A percentile compares a stretch with the other conserved stretches of the same genome.
Evolutionary conservation across 2,797 vertebrate genomes (phyloP).

Genomic region (Arnoldichthys spilopterus): DNA sequence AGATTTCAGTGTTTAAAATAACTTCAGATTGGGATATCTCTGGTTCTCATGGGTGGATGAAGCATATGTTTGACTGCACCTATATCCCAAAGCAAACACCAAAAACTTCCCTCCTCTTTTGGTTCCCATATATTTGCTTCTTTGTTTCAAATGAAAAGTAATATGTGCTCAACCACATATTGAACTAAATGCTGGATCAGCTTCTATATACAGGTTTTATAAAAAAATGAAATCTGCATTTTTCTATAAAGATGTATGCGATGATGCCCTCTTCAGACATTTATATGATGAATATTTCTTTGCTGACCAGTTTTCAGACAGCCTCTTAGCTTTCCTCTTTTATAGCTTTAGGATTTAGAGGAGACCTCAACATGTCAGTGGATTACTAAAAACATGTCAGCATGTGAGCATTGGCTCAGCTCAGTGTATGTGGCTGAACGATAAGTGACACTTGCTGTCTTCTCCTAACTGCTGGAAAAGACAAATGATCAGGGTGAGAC

Average conservation of each 20-base stretch:
- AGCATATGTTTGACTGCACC: neutral
- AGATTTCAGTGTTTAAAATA: neutral
- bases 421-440: conserved; percentile 41
- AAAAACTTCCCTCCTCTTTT: no score
- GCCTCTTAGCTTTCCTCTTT: conserved; percentile 9
- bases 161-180: no score
- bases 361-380: conserved; percentile 24
- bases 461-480: conserved; percentile 20
- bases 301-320: neutral
- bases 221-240: neutral
- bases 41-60: neutral
- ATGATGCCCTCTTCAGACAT: neutral
- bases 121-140: neutral
- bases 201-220: neutral
- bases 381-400: conserved; percentile 55
- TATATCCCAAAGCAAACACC: neutral
- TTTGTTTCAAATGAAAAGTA: neutral
- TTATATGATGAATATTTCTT: neutral
- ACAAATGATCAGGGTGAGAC: conserved; percentile 18
- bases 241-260: neutral
- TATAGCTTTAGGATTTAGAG: conserved; percentile 36
- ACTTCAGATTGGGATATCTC: neutral
- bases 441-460: conserved; percentile 34
- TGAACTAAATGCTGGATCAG: no score
- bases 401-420: conserved; percentile 45